Percentiles rank a stretch among this genome's conserved stretches.
Evolutionary conservation across 2,888 invertebrate species (phyloP).

Genomic region (Caenorhabditis panamensis): DNA sequence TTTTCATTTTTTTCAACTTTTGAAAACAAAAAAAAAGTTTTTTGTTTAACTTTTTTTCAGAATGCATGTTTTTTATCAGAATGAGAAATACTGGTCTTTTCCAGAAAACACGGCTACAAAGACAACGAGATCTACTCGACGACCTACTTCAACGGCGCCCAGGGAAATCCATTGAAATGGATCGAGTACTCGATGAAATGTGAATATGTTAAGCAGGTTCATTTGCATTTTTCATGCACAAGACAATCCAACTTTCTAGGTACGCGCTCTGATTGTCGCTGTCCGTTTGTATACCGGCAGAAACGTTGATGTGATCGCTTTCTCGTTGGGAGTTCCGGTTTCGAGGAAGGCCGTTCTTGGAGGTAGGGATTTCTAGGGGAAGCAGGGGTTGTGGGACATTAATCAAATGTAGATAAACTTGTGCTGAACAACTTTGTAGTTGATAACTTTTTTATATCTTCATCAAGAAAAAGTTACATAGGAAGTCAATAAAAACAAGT

Average conservation of each 20-base stretch:
- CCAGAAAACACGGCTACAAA: constrained; percentile 70
- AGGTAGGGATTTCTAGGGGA: constrained; percentile 58
- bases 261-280: constrained; percentile 79
- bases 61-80: no score
- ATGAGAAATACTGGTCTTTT: no score
- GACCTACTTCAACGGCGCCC: constrained; percentile 80
- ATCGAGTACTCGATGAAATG: constrained; percentile 80
- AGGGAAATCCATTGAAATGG: constrained; percentile 80
- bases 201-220: constrained; percentile 75
- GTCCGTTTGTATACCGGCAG: constrained; percentile 80
- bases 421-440: background rate
- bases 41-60: no score
- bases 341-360: constrained; percentile 80
- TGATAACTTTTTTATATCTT: background rate
- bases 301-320: constrained; percentile 79
- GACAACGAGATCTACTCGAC: constrained; percentile 78
- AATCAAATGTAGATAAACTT: background rate
- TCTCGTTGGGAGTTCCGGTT: constrained; percentile 80
- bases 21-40: background rate
- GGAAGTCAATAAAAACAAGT: no score
- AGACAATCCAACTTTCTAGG: constrained; percentile 62
- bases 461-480: no score
- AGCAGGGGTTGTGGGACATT: background rate
- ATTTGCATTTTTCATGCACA: constrained; percentile 14
- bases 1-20: background rate